These are phyloP conservation scores for Cotesia typhae DNA, from an alignment of 1,140 invertebrate genomes.

Conservation along the genomic window DNA sequence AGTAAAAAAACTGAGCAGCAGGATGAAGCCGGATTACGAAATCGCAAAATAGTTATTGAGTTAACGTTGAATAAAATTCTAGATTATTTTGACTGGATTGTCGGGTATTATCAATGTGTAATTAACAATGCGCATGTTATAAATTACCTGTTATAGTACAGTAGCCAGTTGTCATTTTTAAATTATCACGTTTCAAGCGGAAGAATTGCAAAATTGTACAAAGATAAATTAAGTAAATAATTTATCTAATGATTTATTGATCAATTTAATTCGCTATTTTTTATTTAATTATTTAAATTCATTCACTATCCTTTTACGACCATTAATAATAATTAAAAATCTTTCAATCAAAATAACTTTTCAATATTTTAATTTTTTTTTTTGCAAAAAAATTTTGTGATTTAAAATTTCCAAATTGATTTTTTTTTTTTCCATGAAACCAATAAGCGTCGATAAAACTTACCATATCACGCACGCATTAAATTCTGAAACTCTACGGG, in stretches of 20 bases:
- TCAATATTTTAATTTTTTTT: too few relatives aligned
- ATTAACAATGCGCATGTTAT: slow-evolving; percentile 9
- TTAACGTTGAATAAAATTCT: too few relatives aligned
- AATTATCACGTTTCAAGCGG: slow-evolving; percentile 17
- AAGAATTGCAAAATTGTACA: slow-evolving; percentile 18
- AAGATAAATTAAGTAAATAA: too few relatives aligned
- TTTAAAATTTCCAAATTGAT: too few relatives aligned
- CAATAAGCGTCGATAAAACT: slow-evolving; percentile 21
- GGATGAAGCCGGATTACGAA: too few relatives aligned
- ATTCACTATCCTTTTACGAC: too few relatives aligned
- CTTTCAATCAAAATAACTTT: too few relatives aligned
- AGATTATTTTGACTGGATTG: too few relatives aligned
- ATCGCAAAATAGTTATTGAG: too few relatives aligned
- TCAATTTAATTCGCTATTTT: not conserved
- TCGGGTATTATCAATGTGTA: slow-evolving; percentile 4
- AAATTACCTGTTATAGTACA: not conserved
- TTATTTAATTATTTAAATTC: not conserved
- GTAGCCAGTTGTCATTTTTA: not conserved
- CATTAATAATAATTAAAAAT: too few relatives aligned
- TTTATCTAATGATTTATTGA: not conserved
- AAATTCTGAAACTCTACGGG: not conserved
- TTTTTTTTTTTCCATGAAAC: not conserved
- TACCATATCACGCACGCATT: slow-evolving; percentile 1
- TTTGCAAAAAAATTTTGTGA: too few relatives aligned
- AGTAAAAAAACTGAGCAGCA: too few relatives aligned